Conservation (phyloP, 2,113 vertebrate genomes). For the Elanoides forficatus region DNA sequence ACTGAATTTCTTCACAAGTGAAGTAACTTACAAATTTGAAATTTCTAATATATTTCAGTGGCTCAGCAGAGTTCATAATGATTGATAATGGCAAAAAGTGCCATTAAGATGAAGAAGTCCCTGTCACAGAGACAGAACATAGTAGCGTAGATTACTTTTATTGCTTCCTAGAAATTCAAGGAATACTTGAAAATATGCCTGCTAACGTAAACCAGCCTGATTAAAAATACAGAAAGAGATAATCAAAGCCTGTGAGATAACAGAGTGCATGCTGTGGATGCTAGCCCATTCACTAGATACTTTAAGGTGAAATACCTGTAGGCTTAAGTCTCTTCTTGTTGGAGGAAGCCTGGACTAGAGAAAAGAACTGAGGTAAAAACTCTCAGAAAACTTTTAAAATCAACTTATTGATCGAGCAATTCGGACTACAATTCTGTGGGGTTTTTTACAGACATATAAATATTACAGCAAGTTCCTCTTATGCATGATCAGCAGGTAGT, state of each 20-base stretch:
- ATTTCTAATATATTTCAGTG: neutral
- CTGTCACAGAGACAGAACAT: neutral
- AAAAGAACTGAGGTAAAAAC: neutral
- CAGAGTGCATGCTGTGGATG: neutral
- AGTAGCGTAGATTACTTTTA: slow-evolving; percentile 3
- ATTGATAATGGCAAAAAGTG: neutral
- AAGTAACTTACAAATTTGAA: neutral
- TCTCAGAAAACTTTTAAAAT: neutral
- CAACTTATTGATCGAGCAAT: neutral
- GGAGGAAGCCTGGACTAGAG: neutral
- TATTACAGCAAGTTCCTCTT: neutral
- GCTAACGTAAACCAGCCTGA: neutral
- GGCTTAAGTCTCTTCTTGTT: neutral
- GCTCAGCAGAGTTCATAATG: neutral
- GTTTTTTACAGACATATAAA: neutral
- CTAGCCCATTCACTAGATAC: neutral
- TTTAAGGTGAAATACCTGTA: neutral
- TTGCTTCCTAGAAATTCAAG: neutral
- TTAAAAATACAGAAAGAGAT: neutral
- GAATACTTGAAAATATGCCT: slow-evolving; percentile 3
- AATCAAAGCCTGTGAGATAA: neutral
- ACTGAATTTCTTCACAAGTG: neutral
- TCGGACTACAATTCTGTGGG: neutral
- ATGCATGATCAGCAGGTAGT: neutral
- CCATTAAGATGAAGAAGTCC: neutral